phyloP scores from a whole-genome alignment of 2,888 invertebrate genomes.

The Willowsia nigromaculata region DNA sequence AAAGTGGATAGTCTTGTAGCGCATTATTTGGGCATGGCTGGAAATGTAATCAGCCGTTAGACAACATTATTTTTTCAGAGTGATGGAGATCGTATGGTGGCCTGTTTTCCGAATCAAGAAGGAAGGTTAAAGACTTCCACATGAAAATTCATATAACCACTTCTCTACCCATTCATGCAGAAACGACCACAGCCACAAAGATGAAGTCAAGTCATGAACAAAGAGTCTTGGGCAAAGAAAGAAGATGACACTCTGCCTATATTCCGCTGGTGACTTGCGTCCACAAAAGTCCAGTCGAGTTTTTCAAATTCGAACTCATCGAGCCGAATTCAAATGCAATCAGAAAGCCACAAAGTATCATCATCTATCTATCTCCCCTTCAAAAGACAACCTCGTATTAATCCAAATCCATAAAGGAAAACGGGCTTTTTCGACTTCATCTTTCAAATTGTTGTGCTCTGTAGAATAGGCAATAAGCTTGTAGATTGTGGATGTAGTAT shows the following conservation, averaged over 20 bases:
- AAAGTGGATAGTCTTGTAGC: constrained; percentile 49
- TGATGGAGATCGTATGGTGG: not conserved
- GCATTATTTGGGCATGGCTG: constrained; percentile 57
- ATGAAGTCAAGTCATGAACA: not conserved
- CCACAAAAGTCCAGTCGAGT: not conserved
- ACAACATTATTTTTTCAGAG: not conserved
- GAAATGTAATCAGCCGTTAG: constrained; percentile 52
- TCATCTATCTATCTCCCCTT: not conserved
- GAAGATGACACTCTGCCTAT: not conserved
- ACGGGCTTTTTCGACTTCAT: not conserved
- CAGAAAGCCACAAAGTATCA: not conserved
- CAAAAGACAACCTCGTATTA: not conserved
- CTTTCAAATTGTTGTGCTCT: constrained; percentile 22
- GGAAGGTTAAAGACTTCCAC: not conserved
- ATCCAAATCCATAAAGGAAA: not conserved
- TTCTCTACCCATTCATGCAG: constrained; percentile 34
- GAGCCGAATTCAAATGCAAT: constrained; percentile 1
- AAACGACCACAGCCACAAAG: not conserved
- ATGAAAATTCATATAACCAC: not conserved
- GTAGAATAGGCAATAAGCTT: too few species aligned
- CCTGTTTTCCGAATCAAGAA: not conserved
- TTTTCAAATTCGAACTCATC: not conserved
- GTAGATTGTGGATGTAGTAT: not conserved
- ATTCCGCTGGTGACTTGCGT: not conserved
- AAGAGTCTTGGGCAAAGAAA: not conserved